phyloP scores from a whole-genome alignment of 2,113 vertebrate species.

The Proteles cristata region DNA sequence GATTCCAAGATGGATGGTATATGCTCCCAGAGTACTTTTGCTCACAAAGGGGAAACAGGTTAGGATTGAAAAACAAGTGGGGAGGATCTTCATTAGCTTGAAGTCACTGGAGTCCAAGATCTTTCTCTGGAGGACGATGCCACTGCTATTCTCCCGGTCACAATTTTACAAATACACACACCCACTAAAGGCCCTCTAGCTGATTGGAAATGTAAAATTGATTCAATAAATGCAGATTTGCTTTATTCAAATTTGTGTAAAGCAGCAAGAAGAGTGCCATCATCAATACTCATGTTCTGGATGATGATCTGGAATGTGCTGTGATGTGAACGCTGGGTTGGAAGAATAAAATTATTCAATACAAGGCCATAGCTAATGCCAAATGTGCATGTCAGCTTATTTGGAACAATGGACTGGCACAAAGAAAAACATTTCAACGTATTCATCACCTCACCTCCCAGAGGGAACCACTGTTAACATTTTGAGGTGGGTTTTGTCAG shows the following conservation, averaged over 20 bases:
- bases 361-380: background rate
- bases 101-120: background rate
- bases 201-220: background rate
- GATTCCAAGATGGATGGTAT: background rate
- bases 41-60: background rate
- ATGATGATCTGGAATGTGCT: background rate
- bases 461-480: background rate
- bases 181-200: background rate
- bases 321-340: background rate
- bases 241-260: background rate
- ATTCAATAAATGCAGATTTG: background rate
- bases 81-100: background rate
- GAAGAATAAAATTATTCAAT: background rate
- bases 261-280: background rate
- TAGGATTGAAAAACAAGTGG: background rate
- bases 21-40: background rate
- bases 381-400: background rate
- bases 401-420: background rate
- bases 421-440: background rate
- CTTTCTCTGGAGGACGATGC: background rate
- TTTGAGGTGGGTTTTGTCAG: background rate
- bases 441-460: background rate
- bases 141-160: too few relatives aligned
- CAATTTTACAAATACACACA: background rate
- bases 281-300: fast-evolving